These are phyloP conservation scores for Caretta caretta DNA, from an alignment of 2,113 vertebrate genomes.

Conservation along the genomic window DNA sequence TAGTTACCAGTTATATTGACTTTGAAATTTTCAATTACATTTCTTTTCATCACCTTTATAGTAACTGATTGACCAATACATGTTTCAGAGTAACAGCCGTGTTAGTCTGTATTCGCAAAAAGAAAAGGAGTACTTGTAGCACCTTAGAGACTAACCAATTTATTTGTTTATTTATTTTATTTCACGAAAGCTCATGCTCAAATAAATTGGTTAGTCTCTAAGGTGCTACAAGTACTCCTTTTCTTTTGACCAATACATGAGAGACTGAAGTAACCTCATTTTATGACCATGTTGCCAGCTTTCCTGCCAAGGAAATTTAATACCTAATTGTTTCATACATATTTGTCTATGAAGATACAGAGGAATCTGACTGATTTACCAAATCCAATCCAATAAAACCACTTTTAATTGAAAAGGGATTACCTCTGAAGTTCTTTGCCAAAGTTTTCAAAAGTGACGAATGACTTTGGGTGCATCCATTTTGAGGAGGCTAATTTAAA, in stretches of 20 bases:
- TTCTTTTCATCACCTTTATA: not conserved
- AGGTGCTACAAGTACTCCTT: no score
- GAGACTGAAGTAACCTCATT: not conserved
- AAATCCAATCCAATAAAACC: not conserved
- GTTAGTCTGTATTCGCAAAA: no score
- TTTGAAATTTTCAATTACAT: not conserved
- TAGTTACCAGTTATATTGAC: not conserved
- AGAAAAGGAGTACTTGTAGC: no score
- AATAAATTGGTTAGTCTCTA: no score
- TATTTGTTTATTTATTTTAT: no score
- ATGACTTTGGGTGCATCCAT: not conserved
- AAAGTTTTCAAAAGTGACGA: not conserved
- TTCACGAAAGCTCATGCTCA: no score
- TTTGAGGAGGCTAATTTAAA: not conserved
- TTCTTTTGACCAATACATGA: fast-evolving
- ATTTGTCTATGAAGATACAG: not conserved
- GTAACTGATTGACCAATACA: fast-evolving
- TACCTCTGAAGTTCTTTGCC: not conserved
- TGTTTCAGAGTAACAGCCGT: no score
- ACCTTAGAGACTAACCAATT: no score
- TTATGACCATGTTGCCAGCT: not conserved
- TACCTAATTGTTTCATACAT: not conserved
- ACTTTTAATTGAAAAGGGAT: not conserved
- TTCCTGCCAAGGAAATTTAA: not conserved
- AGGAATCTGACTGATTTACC: not conserved